These are phyloP conservation scores for Alviniconcha strummeri DNA, from an alignment of 2,888 invertebrate genomes.

Conservation along the genomic window DNA sequence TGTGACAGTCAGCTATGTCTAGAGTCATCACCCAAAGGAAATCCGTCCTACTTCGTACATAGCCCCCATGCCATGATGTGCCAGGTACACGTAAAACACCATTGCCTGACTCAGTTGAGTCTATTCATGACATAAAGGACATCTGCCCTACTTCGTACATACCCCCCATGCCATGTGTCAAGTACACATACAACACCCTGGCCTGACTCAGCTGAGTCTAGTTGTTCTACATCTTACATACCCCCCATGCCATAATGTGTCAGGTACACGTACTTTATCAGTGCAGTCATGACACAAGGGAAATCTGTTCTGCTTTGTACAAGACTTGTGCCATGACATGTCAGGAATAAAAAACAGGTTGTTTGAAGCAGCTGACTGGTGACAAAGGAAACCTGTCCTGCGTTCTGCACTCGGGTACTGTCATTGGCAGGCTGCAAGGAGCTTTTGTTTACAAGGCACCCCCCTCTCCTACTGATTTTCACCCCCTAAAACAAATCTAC, in stretches of 20 bases:
- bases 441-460: too few species aligned
- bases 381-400: too few species aligned
- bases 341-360: too few species aligned
- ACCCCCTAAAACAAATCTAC: too few species aligned
- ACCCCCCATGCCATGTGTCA: conserved; percentile 99
- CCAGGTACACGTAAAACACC: conserved; percentile 97
- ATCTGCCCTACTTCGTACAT: conserved; percentile 98
- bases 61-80: conserved; percentile 99
- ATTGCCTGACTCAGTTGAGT: conserved; percentile 99
- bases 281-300: too few species aligned
- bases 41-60: conserved; percentile 98
- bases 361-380: too few species aligned
- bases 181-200: conserved; percentile 97
- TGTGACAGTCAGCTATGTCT: conserved; percentile 99
- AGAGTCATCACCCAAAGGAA: conserved; percentile 98
- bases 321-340: too few species aligned
- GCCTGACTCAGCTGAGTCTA: conserved; percentile 99
- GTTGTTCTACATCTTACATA: conserved; percentile 98
- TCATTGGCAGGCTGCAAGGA: too few species aligned
- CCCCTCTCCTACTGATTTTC: too few species aligned
- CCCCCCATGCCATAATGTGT: conserved; percentile 99
- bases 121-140: conserved; percentile 98
- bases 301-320: too few species aligned
- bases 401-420: too few species aligned
- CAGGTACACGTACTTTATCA: conserved; percentile 87